phyloP scores from a whole-genome alignment of 2,113 vertebrate species.

The Tapirus terrestris region DNA sequence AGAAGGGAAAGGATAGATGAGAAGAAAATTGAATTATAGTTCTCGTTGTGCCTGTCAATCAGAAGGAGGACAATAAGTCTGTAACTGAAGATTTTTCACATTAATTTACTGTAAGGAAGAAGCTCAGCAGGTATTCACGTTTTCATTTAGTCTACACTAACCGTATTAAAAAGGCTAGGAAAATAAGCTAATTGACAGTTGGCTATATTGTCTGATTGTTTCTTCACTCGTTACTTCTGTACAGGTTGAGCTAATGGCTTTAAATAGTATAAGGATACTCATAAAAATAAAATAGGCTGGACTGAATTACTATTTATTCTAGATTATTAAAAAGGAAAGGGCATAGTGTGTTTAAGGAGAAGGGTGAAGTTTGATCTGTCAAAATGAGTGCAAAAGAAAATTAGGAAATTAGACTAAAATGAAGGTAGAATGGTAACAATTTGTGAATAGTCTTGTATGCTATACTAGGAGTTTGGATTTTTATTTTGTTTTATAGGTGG shows the following conservation, averaged over 20 bases:
- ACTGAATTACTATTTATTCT: slow-evolving; percentile 50
- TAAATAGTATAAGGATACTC: slow-evolving; percentile 37
- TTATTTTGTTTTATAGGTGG: slow-evolving; percentile 9
- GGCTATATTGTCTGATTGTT: slow-evolving; percentile 26
- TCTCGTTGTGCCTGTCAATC: background rate
- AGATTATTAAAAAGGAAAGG: slow-evolving; percentile 68
- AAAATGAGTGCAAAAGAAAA: background rate
- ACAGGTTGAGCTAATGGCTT: slow-evolving; percentile 37
- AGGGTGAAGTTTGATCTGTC: background rate
- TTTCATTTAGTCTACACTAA: background rate
- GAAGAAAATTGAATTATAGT: background rate
- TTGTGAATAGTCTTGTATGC: background rate
- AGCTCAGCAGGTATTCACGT: background rate
- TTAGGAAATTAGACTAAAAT: background rate
- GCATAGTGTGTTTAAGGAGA: slow-evolving; percentile 14
- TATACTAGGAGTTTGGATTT: background rate
- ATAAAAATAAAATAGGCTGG: slow-evolving; percentile 60
- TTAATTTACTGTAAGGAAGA: background rate
- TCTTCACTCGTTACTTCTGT: slow-evolving; percentile 31
- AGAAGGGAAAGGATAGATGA: background rate
- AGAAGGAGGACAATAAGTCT: background rate
- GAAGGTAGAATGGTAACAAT: background rate
- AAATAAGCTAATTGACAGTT: slow-evolving; percentile 20
- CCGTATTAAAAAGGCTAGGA: background rate
- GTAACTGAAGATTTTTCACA: background rate